phyloP scores from a whole-genome alignment of 1,140 invertebrate species.

The Camponotus pennsylvanicus region DNA sequence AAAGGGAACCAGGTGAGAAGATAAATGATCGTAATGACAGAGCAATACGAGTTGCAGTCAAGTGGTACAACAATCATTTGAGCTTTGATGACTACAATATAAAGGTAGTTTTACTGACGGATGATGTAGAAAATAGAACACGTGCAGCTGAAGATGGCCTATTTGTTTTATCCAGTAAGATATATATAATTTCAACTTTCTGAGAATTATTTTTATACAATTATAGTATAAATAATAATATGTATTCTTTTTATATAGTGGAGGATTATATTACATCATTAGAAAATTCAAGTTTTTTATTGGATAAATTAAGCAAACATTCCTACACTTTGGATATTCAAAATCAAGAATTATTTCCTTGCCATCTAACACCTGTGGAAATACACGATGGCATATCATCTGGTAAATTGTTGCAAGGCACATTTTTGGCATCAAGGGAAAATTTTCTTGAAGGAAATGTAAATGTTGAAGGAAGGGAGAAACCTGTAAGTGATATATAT shows the following conservation, averaged over 20 bases:
- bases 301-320: conserved; percentile 93
- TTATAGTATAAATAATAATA: background rate
- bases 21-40: conserved; percentile 97
- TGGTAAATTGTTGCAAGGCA: conserved; percentile 93
- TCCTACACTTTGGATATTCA: conserved; percentile 88
- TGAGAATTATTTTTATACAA: background rate
- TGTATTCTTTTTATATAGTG: conserved; percentile 77
- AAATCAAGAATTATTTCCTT: conserved; percentile 92
- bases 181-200: conserved; percentile 9
- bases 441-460: conserved; percentile 98
- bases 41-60: conserved; percentile 92
- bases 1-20: conserved; percentile 93
- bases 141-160: conserved; percentile 91
- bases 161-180: conserved; percentile 89
- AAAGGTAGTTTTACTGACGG: conserved; percentile 93
- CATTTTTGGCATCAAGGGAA: conserved; percentile 94
- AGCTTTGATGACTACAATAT: conserved; percentile 85
- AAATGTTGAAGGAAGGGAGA: conserved; percentile 92
- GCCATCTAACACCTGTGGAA: conserved; percentile 93
- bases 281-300: conserved; percentile 87
- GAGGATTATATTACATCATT: conserved; percentile 82
- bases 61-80: conserved; percentile 93
- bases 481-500: conserved; percentile 87
- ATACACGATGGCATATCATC: conserved; percentile 93
- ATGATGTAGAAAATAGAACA: conserved; percentile 93